Percentiles rank a stretch among this genome's conserved stretches.
Conservation (phyloP, 2,797 vertebrate genomes). For the Microchirus variegatus region DNA sequence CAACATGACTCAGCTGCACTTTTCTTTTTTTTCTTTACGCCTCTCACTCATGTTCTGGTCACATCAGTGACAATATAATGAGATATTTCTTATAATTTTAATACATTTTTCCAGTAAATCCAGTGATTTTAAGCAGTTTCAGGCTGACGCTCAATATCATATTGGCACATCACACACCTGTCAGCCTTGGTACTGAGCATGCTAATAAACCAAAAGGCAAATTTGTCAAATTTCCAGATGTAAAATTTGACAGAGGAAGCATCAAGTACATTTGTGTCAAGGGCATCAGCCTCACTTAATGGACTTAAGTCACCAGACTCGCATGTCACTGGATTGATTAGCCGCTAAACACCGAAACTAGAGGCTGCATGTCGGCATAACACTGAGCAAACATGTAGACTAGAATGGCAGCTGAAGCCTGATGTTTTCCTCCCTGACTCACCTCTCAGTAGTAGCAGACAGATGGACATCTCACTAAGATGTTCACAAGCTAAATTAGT, state of each 20-base stretch:
- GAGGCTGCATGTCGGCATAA: neutral
- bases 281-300: neutral
- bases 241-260: neutral
- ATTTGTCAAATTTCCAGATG: too few relatives aligned
- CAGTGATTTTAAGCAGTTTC: too few relatives aligned
- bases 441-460: neutral
- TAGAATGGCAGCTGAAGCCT: neutral
- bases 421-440: neutral
- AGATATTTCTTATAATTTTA: too few relatives aligned
- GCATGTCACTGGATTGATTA: slow-evolving; percentile 6
- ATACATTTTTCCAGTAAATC: too few relatives aligned
- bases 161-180: too few relatives aligned
- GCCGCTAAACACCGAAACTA: too few relatives aligned
- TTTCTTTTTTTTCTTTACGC: too few relatives aligned
- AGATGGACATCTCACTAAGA: neutral
- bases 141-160: too few relatives aligned
- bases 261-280: neutral
- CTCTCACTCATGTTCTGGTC: too few relatives aligned
- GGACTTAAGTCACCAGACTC: neutral
- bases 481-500: slow-evolving; percentile 3
- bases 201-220: neutral
- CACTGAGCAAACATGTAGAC: neutral
- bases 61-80: too few relatives aligned
- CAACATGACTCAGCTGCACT: too few relatives aligned
- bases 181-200: neutral